Conservation (phyloP, 2,888 invertebrate species). For the Cremastinae sp. region DNA sequence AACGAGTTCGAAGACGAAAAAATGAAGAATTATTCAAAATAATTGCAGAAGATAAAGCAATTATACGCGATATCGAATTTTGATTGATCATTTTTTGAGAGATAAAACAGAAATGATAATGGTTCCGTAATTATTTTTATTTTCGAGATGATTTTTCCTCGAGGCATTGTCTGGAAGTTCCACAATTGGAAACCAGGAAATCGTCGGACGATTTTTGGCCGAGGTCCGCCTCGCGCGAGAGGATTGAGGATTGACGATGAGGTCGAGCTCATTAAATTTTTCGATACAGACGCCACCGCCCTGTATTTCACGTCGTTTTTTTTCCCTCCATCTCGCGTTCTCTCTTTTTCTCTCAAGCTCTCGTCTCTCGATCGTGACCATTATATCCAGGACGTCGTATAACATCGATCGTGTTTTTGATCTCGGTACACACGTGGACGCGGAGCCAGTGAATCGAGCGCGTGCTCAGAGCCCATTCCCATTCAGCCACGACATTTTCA, state of each 20-base stretch:
- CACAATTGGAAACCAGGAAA: constrained; percentile 22
- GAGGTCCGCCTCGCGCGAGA: constrained; percentile 1
- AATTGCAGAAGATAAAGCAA: no score
- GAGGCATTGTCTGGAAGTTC: no score
- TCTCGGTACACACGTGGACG: background rate
- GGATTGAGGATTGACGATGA: constrained; percentile 2
- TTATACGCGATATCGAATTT: no score
- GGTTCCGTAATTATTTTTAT: no score
- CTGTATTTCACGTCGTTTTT: constrained; percentile 40
- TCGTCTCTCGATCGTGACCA: constrained; percentile 53
- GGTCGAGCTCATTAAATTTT: constrained; percentile 62
- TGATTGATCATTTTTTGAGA: no score
- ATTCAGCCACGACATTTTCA: constrained; percentile 1
- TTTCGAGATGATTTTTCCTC: no score
- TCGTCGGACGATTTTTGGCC: background rate
- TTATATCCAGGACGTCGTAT: constrained; percentile 52
- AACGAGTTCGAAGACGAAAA: no score
- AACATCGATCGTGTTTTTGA: constrained; percentile 40
- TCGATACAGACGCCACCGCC: constrained; percentile 45
- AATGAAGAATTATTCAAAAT: no score
- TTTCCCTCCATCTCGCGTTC: constrained; percentile 20
- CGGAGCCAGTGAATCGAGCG: constrained; percentile 1
- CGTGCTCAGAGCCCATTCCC: constrained; percentile 22
- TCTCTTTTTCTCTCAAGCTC: background rate
- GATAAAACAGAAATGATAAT: no score